phyloP scores from a whole-genome alignment of 2,888 invertebrate species.

The Luperina testacea region DNA sequence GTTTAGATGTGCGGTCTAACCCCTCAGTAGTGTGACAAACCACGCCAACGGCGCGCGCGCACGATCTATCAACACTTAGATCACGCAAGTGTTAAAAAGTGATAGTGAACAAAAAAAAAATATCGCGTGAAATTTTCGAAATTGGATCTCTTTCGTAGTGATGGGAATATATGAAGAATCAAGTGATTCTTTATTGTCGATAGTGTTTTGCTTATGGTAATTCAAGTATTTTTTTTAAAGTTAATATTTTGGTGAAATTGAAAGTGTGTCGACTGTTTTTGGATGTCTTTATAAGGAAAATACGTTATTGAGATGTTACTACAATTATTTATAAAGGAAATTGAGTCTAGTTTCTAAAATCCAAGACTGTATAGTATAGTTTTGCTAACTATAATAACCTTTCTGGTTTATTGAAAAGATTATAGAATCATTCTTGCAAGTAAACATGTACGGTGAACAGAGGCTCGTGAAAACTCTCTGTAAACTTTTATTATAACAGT shows the following conservation, averaged over 20 bases:
- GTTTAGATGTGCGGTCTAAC: conserved; percentile 60
- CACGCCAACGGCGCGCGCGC: conserved; percentile 63
- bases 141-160: conserved; percentile 7
- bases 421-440: not conserved
- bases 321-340: not conserved
- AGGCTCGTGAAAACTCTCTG: not conserved
- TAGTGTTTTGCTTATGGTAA: conserved; percentile 8
- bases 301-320: conserved; percentile 17
- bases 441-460: not conserved
- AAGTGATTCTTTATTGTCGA: conserved; percentile 21
- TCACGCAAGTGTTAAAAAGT: conserved; percentile 62
- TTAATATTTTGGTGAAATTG: conserved; percentile 28
- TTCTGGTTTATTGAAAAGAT: not conserved
- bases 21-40: conserved; percentile 62
- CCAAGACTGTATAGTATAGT: not conserved
- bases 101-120: conserved; percentile 56
- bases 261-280: conserved; percentile 21
- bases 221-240: not conserved
- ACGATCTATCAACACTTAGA: conserved; percentile 53
- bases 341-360: not conserved
- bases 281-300: conserved; percentile 16
- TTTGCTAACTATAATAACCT: too few relatives aligned
- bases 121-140: not conserved
- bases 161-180: conserved; percentile 11
- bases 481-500: too few relatives aligned